Evolutionary conservation across 2,888 invertebrate species (phyloP).

Genomic region (Lasioglossum marginatum): DNA sequence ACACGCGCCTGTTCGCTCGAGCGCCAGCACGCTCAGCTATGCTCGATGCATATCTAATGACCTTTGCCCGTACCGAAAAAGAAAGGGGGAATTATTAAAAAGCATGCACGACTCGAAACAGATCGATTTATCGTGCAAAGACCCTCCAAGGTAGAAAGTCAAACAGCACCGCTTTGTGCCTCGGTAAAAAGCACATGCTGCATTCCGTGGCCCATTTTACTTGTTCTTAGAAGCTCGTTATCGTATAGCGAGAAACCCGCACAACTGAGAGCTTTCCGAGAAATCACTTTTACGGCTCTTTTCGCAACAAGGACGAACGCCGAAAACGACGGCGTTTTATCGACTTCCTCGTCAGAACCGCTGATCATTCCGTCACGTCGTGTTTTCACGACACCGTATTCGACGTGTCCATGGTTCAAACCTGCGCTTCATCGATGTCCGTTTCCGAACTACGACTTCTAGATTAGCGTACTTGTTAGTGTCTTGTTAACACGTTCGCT

Average conservation of each 20-base stretch:
- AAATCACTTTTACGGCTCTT: neutral
- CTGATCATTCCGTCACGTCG: neutral
- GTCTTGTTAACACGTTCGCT: too few species aligned
- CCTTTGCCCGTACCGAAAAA: neutral
- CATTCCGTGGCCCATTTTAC: conserved; percentile 29
- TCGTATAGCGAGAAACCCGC: conserved; percentile 4
- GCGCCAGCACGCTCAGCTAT: neutral
- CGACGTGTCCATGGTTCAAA: neutral
- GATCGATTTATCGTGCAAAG: conserved; percentile 80
- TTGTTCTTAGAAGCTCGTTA: conserved; percentile 43
- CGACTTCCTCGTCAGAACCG: neutral
- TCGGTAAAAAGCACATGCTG: conserved; percentile 20
- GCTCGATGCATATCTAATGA: conserved; percentile 38
- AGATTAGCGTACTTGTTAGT: too few species aligned
- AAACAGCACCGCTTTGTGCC: conserved; percentile 19
- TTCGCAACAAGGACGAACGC: neutral
- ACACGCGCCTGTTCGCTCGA: too few species aligned
- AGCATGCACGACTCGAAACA: conserved; percentile 60
- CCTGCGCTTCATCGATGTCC: neutral
- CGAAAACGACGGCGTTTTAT: neutral
- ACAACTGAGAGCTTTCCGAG: neutral
- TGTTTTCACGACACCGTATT: neutral
- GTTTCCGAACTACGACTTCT: neutral
- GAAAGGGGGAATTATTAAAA: conserved; percentile 28
- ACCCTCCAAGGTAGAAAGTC: conserved; percentile 69